These are phyloP conservation scores for Dicyrtomina minuta DNA, from an alignment of 2,888 invertebrate genomes.

Conservation along the genomic window DNA sequence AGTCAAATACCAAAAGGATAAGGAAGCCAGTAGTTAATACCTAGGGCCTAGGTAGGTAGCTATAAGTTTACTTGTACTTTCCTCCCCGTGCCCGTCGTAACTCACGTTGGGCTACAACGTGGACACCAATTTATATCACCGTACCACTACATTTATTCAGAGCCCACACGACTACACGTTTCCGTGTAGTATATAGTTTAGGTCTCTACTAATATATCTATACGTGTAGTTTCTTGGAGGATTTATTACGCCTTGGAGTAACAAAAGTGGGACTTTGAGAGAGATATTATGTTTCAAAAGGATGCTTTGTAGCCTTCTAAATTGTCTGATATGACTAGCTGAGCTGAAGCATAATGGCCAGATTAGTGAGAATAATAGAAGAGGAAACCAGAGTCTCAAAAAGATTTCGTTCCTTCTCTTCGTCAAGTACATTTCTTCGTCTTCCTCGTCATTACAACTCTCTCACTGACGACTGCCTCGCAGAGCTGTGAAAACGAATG, in stretches of 20 bases:
- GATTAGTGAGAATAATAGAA: conserved; percentile 11
- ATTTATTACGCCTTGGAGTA: conserved; percentile 13
- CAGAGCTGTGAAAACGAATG: neutral
- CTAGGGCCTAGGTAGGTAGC: too few relatives aligned
- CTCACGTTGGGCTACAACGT: too few relatives aligned
- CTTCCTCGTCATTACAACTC: neutral
- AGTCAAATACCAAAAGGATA: too few relatives aligned
- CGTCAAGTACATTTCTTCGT: neutral
- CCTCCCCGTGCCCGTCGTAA: too few relatives aligned
- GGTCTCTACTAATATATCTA: too few relatives aligned
- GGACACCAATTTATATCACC: too few relatives aligned
- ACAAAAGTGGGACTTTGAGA: neutral
- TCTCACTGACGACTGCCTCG: neutral
- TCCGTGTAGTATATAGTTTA: too few relatives aligned
- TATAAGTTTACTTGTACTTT: too few relatives aligned
- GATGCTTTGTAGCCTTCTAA: neutral
- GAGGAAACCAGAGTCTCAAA: conserved; percentile 4
- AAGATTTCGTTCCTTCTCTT: conserved; percentile 2
- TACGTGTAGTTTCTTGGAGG: neutral
- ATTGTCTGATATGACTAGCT: neutral
- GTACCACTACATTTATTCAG: too few relatives aligned
- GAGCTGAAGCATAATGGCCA: neutral
- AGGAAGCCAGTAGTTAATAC: too few relatives aligned
- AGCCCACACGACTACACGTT: too few relatives aligned
- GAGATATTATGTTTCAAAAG: neutral